Conservation (phyloP, 2,113 vertebrate species). For the Paedocypris sp. region DNA sequence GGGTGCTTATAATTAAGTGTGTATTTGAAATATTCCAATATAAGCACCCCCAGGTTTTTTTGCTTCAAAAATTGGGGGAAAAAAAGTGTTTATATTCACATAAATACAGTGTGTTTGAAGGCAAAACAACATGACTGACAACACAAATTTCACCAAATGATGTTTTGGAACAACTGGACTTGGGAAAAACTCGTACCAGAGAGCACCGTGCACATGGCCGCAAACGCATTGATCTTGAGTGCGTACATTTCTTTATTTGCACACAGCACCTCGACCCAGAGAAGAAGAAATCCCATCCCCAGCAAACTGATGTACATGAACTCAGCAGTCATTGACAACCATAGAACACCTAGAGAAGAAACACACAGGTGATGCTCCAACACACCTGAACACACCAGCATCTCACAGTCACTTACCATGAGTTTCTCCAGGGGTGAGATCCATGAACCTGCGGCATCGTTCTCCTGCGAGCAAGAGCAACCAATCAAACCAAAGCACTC, state of each 20-base stretch:
- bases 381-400: too few species aligned
- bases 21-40: too few species aligned
- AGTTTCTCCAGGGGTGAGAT: conserved; percentile 66
- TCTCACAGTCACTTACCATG: conserved; percentile 61
- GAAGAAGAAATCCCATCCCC: conserved; percentile 66
- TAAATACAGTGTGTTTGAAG: too few species aligned
- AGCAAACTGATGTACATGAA: conserved; percentile 68
- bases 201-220: conserved; percentile 67
- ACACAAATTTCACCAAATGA: too few species aligned
- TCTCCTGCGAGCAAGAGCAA: conserved; percentile 52
- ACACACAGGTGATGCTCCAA: too few species aligned
- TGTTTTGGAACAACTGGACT: too few species aligned
- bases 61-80: not conserved
- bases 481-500: not conserved
- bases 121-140: too few species aligned
- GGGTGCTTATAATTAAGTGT: too few species aligned
- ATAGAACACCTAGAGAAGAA: conserved; percentile 60
- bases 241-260: conserved; percentile 63
- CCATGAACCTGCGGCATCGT: conserved; percentile 70
- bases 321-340: conserved; percentile 70
- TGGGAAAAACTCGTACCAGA: conserved; percentile 43
- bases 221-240: conserved; percentile 69
- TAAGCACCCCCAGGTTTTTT: too few species aligned
- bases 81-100: too few species aligned
- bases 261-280: conserved; percentile 67